Base-by-base conservation (phyloP, 2,113 vertebrate species). In the Leuciscus idus region DNA sequence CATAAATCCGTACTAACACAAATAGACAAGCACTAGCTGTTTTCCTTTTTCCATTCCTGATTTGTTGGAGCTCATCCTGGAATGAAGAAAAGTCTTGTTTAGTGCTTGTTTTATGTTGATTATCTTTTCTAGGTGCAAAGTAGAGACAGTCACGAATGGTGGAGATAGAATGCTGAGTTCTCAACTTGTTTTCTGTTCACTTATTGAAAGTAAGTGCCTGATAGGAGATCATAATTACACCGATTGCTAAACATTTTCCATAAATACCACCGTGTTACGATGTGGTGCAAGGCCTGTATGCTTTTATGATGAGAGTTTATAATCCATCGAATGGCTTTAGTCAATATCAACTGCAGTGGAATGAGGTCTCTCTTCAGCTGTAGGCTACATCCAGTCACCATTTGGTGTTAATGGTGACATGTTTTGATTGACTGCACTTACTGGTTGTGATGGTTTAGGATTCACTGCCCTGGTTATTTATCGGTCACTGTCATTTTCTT, bases 131-230 rank as follows among this genome's bases (percentile, higher is more conserved):
- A 88, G 86, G 81, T 88, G 90, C 66, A 46, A 66, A 85, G 80
- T 64, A 77, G 87, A 87, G 90, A 81, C 85, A 26, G 84, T 75
- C 84, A 93, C 93, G 93, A 94, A 95, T 95, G 94, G 94, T 95
- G 93, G 93, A 92, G 94, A 93, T 89, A 94, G 93, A 93, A 93
- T 92, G 90, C 87, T 81, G 92, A 95, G 93, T 91, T 90, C 89
- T 72, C 81, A 74, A 88, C 84, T 85, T 62, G 68, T 75, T 84
- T 88, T 87, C 76, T 87, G 85, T 87, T 83, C 89, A 88, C 81
- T 84, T 81, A 85, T 86, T 87, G 81, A 90, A 88, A 83, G 89
- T 90, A 84, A 87, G 89, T 87, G 50, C 10, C 33, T 46, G 3
- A 21, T 64, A 13, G 19, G 50, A 26, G 33, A 17, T 33, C 2